phyloP scores from a whole-genome alignment of 1,140 invertebrate species.

The Eufriesea mexicana region DNA sequence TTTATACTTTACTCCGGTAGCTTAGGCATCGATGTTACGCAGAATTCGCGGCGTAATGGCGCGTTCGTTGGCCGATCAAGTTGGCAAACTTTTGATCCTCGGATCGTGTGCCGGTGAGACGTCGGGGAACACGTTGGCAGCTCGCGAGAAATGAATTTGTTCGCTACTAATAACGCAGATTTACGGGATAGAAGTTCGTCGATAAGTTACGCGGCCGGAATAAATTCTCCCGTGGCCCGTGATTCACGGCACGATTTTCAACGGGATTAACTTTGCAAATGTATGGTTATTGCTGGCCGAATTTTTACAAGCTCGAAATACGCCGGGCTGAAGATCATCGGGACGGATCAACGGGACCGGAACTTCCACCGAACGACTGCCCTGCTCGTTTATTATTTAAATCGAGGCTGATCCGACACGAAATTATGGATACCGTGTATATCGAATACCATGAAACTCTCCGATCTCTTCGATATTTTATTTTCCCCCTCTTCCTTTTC shows the following conservation, averaged over 20 bases:
- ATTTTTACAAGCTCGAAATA: background rate
- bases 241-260: slow-evolving; percentile 2
- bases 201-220: slow-evolving; percentile 1
- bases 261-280: slow-evolving; percentile 30
- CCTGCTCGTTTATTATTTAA: slow-evolving; percentile 1
- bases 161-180: slow-evolving; percentile 2
- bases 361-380: no score
- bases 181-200: slow-evolving; percentile 3
- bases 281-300: slow-evolving; percentile 10
- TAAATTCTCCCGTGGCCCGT: slow-evolving; percentile 7
- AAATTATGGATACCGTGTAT: background rate
- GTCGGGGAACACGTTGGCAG: background rate
- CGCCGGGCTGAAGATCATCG: background rate
- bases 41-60: slow-evolving; percentile 25
- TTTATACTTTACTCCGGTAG: slow-evolving; percentile 19
- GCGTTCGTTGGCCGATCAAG: slow-evolving; percentile 20
- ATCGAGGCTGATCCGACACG: background rate
- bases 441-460: background rate
- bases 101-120: slow-evolving; percentile 14
- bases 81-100: slow-evolving; percentile 19
- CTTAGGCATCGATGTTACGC: slow-evolving; percentile 19
- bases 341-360: background rate
- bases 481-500: no score
- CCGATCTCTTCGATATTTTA: background rate
- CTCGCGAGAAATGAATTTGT: slow-evolving; percentile 6